These are phyloP conservation scores for Sandelia bainsii DNA, from an alignment of 2,797 vertebrate genomes.

Conservation along the genomic window DNA sequence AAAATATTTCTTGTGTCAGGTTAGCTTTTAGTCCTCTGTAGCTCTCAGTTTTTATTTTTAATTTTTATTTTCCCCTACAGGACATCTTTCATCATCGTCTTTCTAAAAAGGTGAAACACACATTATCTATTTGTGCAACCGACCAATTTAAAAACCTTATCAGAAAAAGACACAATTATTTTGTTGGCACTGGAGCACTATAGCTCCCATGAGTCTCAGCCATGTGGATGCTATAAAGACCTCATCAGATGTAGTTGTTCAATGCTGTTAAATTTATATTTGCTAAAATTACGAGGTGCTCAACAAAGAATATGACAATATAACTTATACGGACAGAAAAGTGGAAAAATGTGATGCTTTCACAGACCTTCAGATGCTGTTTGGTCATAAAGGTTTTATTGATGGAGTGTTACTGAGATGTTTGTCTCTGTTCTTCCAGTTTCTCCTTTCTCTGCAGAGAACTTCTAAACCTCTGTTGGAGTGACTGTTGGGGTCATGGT, in stretches of 20 bases:
- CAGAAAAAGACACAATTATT: not conserved
- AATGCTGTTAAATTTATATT: not conserved
- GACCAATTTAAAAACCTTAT: not conserved
- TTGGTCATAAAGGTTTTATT: no score
- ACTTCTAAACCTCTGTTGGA: no score
- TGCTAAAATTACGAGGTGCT: no score
- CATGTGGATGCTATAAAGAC: not conserved
- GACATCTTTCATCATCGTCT: not conserved
- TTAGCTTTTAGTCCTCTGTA: not conserved
- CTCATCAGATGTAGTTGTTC: not conserved
- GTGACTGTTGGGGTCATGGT: no score
- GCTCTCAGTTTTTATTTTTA: no score
- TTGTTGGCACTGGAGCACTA: not conserved
- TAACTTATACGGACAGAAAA: not conserved
- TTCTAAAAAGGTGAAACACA: slow-evolving; percentile 2
- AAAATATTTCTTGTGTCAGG: slow-evolving; percentile 10
- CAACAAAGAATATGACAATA: no score
- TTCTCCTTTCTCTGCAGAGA: no score
- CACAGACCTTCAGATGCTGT: no score
- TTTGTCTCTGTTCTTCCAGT: no score
- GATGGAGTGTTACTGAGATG: no score
- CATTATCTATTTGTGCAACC: not conserved
- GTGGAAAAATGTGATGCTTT: no score
- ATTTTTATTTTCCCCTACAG: not conserved
- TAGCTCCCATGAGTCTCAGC: not conserved